Conservation (phyloP, 1,140 invertebrate species). For the Rhysida immarginata region DNA sequence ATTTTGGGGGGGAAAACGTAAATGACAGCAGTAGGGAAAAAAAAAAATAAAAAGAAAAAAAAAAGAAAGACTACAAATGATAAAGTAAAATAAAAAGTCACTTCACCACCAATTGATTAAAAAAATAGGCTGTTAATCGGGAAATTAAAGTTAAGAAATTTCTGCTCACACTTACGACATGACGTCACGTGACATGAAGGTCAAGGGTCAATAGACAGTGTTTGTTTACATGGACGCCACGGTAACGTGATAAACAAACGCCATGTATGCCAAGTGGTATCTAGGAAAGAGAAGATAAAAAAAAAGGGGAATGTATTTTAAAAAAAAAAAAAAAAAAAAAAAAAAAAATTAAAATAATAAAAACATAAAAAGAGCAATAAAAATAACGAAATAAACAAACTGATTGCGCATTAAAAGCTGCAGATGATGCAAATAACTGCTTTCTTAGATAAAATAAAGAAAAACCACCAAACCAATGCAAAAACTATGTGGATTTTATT, state of each 20-base stretch:
- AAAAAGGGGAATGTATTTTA: slow-evolving; percentile 10
- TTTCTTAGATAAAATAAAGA: too few relatives aligned
- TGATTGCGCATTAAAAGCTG: too few relatives aligned
- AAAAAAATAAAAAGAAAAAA: too few relatives aligned
- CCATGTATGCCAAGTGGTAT: slow-evolving; percentile 9
- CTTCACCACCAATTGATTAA: too few relatives aligned
- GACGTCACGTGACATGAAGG: slow-evolving; percentile 11
- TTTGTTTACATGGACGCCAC: slow-evolving; percentile 11
- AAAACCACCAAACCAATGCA: too few relatives aligned
- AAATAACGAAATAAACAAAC: too few relatives aligned
- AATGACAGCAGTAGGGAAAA: too few relatives aligned
- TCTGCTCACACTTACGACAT: slow-evolving; percentile 11
- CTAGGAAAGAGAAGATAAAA: slow-evolving; percentile 13
- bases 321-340: neutral
- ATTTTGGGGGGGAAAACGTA: too few relatives aligned
- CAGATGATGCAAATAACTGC: too few relatives aligned
- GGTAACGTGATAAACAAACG: slow-evolving; percentile 10
- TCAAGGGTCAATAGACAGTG: slow-evolving; percentile 11
- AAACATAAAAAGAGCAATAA: neutral
- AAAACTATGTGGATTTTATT: too few relatives aligned
- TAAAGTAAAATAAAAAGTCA: too few relatives aligned
- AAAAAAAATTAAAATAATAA: neutral
- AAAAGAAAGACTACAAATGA: too few relatives aligned
- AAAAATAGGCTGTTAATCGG: neutral
- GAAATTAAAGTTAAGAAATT: slow-evolving; percentile 3